Percentiles rank a stretch among this genome's conserved stretches.
These are phyloP conservation scores for Phainopepla nitens DNA, from an alignment of 2,113 vertebrate species.

Conservation along the genomic window DNA sequence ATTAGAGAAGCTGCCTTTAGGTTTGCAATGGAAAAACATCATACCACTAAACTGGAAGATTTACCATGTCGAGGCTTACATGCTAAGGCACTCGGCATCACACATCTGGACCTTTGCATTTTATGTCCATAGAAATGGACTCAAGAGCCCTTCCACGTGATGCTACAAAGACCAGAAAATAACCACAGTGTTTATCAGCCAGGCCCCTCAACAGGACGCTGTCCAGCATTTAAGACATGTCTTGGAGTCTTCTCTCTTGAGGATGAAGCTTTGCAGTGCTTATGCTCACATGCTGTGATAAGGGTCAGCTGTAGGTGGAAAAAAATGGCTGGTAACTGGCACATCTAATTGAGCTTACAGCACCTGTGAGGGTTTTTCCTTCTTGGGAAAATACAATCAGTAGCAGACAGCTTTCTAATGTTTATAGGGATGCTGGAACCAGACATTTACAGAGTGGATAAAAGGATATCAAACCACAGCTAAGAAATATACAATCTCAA, in stretches of 20 bases:
- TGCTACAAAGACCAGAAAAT: neutral
- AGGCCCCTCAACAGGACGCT: accelerated
- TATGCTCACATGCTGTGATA: neutral
- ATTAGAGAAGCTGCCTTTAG: neutral
- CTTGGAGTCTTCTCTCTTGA: neutral
- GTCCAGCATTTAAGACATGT: accelerated
- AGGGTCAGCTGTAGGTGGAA: neutral
- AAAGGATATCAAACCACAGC: neutral
- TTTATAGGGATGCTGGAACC: neutral
- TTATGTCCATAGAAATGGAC: neutral
- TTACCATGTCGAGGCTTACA: accelerated
- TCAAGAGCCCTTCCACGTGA: neutral
- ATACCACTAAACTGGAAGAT: neutral
- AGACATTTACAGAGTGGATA: neutral
- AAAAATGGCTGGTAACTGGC: neutral
- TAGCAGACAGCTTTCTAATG: neutral
- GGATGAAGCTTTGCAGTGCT: neutral
- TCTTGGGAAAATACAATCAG: neutral
- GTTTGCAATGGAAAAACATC: neutral
- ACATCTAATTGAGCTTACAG: neutral
- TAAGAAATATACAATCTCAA: neutral
- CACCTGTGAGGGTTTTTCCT: neutral
- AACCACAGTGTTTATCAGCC: neutral
- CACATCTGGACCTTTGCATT: neutral
- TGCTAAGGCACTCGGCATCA: accelerated